phyloP scores from a whole-genome alignment of 2,113 vertebrate species.

The Sinocyclocheilus grahami region DNA sequence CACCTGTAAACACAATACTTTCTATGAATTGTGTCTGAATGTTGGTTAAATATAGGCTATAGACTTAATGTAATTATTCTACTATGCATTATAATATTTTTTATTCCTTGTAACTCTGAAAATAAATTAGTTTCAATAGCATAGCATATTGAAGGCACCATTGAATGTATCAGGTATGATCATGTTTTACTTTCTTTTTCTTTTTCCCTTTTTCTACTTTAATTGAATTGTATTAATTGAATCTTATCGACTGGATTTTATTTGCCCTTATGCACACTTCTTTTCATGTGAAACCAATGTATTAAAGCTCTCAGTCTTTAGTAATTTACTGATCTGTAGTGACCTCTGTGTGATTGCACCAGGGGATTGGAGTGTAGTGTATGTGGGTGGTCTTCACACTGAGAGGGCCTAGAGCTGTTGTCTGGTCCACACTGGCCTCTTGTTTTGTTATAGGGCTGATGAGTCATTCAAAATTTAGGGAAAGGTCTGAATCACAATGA shows the following conservation, averaged over 20 bases:
- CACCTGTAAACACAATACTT: neutral
- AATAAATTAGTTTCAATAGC: neutral
- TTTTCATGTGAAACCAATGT: neutral
- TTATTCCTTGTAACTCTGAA: neutral
- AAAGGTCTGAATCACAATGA: neutral
- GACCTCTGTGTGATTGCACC: slow-evolving; percentile 9
- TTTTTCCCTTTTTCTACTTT: neutral
- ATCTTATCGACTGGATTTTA: neutral
- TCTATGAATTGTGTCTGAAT: neutral
- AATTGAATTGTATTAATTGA: neutral
- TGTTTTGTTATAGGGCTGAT: neutral
- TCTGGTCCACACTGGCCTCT: slow-evolving; percentile 17
- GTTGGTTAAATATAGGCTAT: neutral
- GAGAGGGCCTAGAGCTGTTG: slow-evolving; percentile 7
- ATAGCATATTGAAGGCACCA: neutral
- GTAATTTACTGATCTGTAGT: neutral
- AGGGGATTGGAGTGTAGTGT: neutral
- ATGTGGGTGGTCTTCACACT: slow-evolving; percentile 12
- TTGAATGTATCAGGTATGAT: neutral
- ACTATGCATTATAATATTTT: neutral
- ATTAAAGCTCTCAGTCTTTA: slow-evolving; percentile 5
- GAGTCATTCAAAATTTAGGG: slow-evolving; percentile 3
- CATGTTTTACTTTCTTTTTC: neutral
- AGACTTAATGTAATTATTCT: neutral
- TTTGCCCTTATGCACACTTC: neutral